phyloP scores from a whole-genome alignment of 2,888 invertebrate species.

The Metellina segmentata region DNA sequence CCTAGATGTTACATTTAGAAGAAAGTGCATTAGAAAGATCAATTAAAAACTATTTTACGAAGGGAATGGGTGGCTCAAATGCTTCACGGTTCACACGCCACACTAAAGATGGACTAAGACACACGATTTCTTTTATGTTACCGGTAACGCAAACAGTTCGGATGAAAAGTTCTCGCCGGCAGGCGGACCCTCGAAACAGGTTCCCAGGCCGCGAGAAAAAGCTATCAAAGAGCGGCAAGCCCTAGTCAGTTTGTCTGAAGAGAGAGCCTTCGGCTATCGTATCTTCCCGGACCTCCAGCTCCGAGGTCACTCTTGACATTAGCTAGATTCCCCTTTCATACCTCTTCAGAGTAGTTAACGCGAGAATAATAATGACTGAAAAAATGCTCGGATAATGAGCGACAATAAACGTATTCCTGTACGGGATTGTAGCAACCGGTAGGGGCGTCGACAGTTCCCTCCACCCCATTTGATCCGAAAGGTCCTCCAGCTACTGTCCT shows the following conservation, averaged over 20 bases:
- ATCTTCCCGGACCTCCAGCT: slow-evolving; percentile 68
- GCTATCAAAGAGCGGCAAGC: background rate
- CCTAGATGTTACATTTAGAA: background rate
- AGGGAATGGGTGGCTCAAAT: background rate
- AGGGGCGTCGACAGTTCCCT: slow-evolving; percentile 53
- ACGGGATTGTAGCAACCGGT: slow-evolving; percentile 42
- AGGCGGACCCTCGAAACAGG: background rate
- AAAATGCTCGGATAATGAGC: slow-evolving; percentile 38
- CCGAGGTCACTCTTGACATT: slow-evolving; percentile 62
- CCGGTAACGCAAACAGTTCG: background rate
- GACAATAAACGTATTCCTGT: slow-evolving; percentile 36
- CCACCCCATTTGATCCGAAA: slow-evolving; percentile 49
- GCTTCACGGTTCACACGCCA: slow-evolving; percentile 22
- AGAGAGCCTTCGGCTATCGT: slow-evolving; percentile 39
- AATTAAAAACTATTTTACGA: background rate
- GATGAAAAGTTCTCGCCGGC: background rate
- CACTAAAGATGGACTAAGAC: background rate
- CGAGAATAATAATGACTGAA: slow-evolving; percentile 41
- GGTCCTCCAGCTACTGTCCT: slow-evolving; percentile 58
- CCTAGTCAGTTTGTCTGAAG: background rate
- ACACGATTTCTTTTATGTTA: background rate
- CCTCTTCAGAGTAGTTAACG: slow-evolving; percentile 32
- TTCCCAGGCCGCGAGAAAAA: slow-evolving; percentile 4
- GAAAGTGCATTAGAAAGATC: background rate
- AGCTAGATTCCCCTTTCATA: slow-evolving; percentile 38